phyloP scores from a whole-genome alignment of 2,113 vertebrate genomes.

The Anseranas semipalmata region DNA sequence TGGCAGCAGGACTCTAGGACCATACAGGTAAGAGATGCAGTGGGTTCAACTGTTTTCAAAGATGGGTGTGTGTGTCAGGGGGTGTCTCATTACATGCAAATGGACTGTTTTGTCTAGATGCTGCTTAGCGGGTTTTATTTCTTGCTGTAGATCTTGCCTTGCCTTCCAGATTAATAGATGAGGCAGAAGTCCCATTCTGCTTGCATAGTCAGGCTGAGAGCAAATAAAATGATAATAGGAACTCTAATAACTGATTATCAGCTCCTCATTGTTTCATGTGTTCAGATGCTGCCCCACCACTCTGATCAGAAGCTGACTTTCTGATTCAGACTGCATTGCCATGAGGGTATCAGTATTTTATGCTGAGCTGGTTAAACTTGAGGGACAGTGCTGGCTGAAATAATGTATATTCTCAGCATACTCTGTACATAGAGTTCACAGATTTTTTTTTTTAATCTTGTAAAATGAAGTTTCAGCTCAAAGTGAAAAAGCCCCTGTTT shows the following conservation, averaged over 20 bases:
- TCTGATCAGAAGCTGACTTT: neutral
- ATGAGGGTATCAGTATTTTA: neutral
- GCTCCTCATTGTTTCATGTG: neutral
- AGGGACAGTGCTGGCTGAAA: neutral
- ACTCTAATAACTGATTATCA: neutral
- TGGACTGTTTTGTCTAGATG: neutral
- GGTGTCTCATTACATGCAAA: neutral
- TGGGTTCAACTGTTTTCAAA: neutral
- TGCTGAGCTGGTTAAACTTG: neutral
- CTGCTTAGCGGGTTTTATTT: neutral
- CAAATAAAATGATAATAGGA: neutral
- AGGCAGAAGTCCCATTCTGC: neutral
- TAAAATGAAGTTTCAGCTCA: neutral
- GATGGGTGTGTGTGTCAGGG: neutral
- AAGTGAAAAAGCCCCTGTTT: neutral
- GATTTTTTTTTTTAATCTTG: neutral
- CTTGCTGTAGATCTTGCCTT: neutral
- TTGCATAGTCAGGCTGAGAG: neutral
- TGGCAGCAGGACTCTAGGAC: constrained; percentile 83
- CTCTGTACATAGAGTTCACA: neutral
- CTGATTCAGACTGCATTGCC: neutral
- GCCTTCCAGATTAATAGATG: neutral
- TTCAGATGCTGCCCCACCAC: neutral
- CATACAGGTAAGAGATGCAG: constrained; percentile 81
- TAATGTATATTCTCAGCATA: neutral